Conservation (phyloP, 2,113 vertebrate species). For the Paracanthobrama guichenoti region DNA sequence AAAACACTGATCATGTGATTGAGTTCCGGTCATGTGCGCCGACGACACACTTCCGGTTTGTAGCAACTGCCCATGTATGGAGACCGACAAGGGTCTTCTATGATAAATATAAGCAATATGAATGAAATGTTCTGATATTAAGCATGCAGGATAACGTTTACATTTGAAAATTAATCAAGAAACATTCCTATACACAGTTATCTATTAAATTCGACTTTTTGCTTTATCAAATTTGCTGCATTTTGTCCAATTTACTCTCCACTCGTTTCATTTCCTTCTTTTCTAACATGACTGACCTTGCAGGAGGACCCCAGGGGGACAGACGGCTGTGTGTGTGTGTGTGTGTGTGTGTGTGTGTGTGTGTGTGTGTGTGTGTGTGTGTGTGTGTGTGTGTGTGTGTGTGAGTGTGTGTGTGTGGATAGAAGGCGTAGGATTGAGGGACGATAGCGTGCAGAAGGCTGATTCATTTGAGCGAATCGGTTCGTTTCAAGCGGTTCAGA, state of each 20-base stretch:
- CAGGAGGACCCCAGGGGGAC: conserved; percentile 51
- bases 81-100: conserved; percentile 40
- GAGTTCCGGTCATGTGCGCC: conserved; percentile 54
- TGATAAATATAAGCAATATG: background rate
- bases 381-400: background rate
- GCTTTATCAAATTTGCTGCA: background rate
- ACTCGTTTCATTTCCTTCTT: conserved; percentile 21
- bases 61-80: conserved; percentile 42
- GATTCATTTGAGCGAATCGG: conserved; percentile 30
- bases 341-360: background rate
- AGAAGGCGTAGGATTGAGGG: conserved; percentile 48
- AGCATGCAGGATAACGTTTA: background rate
- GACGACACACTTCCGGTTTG: conserved; percentile 52
- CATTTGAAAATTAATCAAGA: background rate
- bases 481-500: background rate
- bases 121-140: background rate
- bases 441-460: conserved; percentile 27
- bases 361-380: background rate
- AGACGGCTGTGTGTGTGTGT: conserved; percentile 44
- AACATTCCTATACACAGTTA: background rate
- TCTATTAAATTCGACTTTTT: background rate
- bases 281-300: conserved; percentile 58
- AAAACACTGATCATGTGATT: conserved; percentile 57
- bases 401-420: background rate
- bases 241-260: background rate